Base-by-base conservation (phyloP, 2,113 vertebrate genomes). In the Psittacula cyanocephala region DNA sequence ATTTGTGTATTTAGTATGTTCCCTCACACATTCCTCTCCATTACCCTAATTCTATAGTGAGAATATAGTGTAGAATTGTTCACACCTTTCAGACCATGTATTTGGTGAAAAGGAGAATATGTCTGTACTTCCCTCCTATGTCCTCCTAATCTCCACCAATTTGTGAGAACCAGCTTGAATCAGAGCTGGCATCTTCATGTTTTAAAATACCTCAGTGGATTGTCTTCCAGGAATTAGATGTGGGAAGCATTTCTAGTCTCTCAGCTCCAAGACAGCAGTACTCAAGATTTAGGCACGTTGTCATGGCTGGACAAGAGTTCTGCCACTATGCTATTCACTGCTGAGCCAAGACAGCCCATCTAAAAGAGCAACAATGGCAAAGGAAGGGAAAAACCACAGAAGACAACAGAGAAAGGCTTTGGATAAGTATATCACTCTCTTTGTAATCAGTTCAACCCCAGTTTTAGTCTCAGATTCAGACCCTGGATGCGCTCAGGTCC, bases 271-370 rank as follows among this genome's bases (percentile, higher is more conserved):
- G 41, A 74, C 7, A 74, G 20, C 49, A 77, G 5, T 44, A 17
- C 24, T 27, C 57, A 74, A 63, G 28, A 35, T 59, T 53, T 49
- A 69, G 49, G 60, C 53, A 74, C 9, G 31, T n/a, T 15, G 18
- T 72, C 13, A 43, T 37, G 31, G 22, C 35, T 0, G 0, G 53
- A n/a, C 6, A 35, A 80, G 14, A 6, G 15, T 41, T 87, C 50
- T 59, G 28, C 49, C 60, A 78, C 22, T 15, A 28, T 27, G 41
- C 13, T 65, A 57, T 27, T 92, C 69, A n/a, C 41, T 50, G 28
- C 29, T 67, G 29, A 89, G 53, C 13, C 29, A 83, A 70, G 59
- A 55, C 5, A 89, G n/a, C 8, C 17, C 33, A 62, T 59, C 16
- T 59, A 43, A 69, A 89, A 82, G 7, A 53, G 31, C 27, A 69